Evolutionary conservation across 2,113 vertebrate species (phyloP).

Genomic region (Campylomormyrus numenius): DNA sequence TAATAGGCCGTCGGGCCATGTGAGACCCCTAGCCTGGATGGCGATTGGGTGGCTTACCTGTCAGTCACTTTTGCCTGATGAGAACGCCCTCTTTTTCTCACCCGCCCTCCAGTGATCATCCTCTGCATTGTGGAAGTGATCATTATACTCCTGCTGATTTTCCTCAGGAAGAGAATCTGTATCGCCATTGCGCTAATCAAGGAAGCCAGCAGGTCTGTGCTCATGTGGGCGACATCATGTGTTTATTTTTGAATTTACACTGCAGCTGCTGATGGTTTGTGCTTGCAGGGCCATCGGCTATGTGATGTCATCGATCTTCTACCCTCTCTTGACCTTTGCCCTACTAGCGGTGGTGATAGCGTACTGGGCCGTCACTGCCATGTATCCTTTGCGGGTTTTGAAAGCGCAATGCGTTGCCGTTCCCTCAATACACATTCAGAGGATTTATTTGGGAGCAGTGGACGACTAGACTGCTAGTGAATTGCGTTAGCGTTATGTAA

Average conservation of each 20-base stretch:
- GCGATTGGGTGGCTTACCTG: background rate
- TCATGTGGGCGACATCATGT: background rate
- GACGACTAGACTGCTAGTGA: background rate
- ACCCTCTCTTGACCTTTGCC: conserved; percentile 81
- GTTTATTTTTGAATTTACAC: background rate
- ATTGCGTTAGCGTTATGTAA: background rate
- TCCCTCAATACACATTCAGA: background rate
- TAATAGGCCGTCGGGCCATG: background rate
- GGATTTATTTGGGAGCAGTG: background rate
- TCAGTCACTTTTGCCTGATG: background rate
- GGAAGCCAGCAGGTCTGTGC: conserved; percentile 82
- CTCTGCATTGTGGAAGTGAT: conserved; percentile 74
- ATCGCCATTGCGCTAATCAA: conserved; percentile 90
- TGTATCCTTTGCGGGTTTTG: conserved; percentile 71
- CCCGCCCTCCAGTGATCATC: conserved; percentile 75
- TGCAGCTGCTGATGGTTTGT: background rate
- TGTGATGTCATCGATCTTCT: conserved; percentile 81
- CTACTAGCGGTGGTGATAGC: conserved; percentile 81
- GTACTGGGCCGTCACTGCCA: conserved; percentile 87
- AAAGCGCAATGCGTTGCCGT: background rate
- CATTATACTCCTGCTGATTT: conserved; percentile 85
- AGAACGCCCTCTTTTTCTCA: background rate
- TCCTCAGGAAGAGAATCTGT: conserved; percentile 85
- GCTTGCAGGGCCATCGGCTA: conserved; percentile 74
- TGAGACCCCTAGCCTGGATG: background rate